Evolutionary conservation across 1,140 invertebrate species (phyloP).

Genomic region (Brachionus sp.): DNA sequence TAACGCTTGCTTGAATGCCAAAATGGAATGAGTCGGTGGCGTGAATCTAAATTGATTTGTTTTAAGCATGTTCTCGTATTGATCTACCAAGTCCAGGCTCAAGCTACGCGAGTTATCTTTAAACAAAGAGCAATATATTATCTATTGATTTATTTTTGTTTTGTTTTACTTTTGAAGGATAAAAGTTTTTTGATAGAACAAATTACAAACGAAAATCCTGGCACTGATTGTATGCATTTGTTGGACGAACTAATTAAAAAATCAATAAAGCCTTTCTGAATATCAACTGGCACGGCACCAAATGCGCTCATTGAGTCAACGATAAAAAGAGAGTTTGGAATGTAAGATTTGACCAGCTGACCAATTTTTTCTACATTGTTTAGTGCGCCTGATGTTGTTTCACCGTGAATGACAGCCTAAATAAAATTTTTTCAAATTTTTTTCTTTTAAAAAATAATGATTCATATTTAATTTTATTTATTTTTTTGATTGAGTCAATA

Average conservation of each 20-base stretch:
- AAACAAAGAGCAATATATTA: slow-evolving; percentile 33
- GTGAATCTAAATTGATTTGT: slow-evolving; percentile 63
- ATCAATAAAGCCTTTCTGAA: slow-evolving; percentile 53
- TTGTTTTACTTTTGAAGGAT: slow-evolving; percentile 58
- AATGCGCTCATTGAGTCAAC: slow-evolving; percentile 65
- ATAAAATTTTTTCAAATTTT: background rate
- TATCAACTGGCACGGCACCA: slow-evolving; percentile 60
- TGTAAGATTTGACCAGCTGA: slow-evolving; percentile 50
- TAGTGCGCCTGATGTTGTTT: slow-evolving; percentile 62
- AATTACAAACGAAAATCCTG: slow-evolving; percentile 62
- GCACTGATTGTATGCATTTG: slow-evolving; percentile 63
- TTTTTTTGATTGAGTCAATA: too few relatives aligned
- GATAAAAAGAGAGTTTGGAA: slow-evolving; percentile 53
- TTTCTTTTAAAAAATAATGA: too few relatives aligned
- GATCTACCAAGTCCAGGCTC: slow-evolving; percentile 60
- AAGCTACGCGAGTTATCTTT: slow-evolving; percentile 58
- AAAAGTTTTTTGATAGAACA: slow-evolving; percentile 54
- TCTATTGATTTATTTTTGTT: background rate
- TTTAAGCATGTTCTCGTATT: slow-evolving; percentile 58
- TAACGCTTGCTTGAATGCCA: slow-evolving; percentile 60
- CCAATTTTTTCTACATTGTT: slow-evolving; percentile 61
- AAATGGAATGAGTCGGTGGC: slow-evolving; percentile 61
- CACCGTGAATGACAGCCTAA: slow-evolving; percentile 60
- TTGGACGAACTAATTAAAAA: slow-evolving; percentile 62
- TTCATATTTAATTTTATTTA: too few relatives aligned